Conservation (phyloP, 2,888 invertebrate genomes). For the Pinctada fucata region DNA sequence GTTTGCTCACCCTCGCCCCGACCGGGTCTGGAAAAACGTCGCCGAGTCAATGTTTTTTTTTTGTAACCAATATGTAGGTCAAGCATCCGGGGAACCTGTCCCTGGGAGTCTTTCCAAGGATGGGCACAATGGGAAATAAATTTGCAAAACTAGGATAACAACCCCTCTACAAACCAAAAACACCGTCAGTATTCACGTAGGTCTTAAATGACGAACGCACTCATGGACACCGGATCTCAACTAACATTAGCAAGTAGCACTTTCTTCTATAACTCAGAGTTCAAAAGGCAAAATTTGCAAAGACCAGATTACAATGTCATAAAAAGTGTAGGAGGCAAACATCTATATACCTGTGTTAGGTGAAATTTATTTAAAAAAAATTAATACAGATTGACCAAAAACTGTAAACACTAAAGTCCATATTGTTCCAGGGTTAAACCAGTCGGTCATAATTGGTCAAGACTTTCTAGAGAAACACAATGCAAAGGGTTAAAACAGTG, state of each 20-base stretch:
- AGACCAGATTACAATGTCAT: background rate
- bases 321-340: slow-evolving; percentile 2
- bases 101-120: slow-evolving; percentile 11
- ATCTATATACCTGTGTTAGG: slow-evolving; percentile 5
- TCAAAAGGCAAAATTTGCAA: background rate
- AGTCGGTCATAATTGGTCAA: slow-evolving; percentile 41
- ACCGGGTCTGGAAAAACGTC: too few species aligned
- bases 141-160: background rate
- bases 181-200: background rate
- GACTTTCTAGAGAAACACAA: slow-evolving; percentile 41
- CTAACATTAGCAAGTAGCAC: background rate
- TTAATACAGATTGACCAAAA: slow-evolving; percentile 4
- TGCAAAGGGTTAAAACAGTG: slow-evolving; percentile 34
- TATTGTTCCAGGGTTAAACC: slow-evolving; percentile 35
- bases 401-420: slow-evolving; percentile 11
- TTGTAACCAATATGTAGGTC: too few species aligned
- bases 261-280: background rate
- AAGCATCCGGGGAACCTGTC: background rate
- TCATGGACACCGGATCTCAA: background rate
- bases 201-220: slow-evolving; percentile 1
- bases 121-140: slow-evolving; percentile 6
- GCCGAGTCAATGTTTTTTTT: too few species aligned
- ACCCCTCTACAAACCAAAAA: background rate
- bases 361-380: background rate
- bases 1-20: too few species aligned